phyloP scores from a whole-genome alignment of 2,797 vertebrate species.

The Spheniscus humboldti region DNA sequence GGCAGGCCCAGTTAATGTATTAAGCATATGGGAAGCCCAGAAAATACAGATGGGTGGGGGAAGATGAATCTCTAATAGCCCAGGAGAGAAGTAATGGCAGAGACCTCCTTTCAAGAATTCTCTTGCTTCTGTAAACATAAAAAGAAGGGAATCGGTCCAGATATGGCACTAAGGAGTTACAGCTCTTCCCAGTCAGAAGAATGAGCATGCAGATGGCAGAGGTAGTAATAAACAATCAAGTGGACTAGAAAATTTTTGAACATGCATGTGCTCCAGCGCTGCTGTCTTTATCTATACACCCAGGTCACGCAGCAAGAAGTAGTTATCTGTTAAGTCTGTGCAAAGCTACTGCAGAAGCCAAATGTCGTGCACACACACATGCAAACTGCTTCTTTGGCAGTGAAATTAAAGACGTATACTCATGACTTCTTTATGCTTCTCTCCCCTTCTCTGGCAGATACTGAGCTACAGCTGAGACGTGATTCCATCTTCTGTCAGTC shows the following conservation, averaged over 20 bases:
- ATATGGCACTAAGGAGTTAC: neutral
- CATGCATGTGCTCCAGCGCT: neutral
- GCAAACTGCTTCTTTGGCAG: neutral
- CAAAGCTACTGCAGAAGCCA: neutral
- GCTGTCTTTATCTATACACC: neutral
- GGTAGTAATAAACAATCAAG: neutral
- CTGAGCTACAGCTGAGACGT: constrained; percentile 88
- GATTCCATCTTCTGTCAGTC: constrained; percentile 96
- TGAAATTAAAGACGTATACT: neutral
- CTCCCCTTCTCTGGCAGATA: constrained; percentile 77
- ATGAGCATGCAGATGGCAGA: neutral
- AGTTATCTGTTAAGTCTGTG: neutral
- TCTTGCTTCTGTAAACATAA: neutral
- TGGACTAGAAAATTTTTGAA: neutral
- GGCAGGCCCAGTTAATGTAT: neutral
- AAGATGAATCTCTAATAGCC: neutral
- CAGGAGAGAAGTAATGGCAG: neutral
- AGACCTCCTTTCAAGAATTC: neutral
- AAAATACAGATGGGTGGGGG: neutral
- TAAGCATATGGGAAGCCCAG: neutral
- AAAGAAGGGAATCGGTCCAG: neutral
- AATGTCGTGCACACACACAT: fast-evolving
- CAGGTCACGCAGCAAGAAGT: neutral
- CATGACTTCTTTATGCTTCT: neutral
- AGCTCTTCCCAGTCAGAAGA: neutral